These are phyloP conservation scores for Hemaris fuciformis DNA, from an alignment of 2,888 invertebrate genomes.

Conservation along the genomic window DNA sequence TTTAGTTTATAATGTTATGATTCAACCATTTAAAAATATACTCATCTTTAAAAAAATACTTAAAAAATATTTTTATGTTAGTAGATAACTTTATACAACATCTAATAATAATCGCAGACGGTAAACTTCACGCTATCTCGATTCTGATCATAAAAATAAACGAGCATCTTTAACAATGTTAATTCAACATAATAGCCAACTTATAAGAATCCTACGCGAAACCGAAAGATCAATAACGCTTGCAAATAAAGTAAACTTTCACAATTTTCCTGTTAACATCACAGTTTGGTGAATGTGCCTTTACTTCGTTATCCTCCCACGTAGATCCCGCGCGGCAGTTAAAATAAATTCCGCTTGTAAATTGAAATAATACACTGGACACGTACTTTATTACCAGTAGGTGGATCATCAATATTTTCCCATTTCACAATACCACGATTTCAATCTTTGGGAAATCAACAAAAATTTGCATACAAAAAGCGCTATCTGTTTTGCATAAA, in stretches of 20 bases:
- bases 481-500: conserved; percentile 79
- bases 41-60: too few relatives aligned
- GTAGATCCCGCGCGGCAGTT: conserved; percentile 18
- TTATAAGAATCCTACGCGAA: neutral
- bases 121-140: neutral
- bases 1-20: too few relatives aligned
- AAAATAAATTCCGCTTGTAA: conserved; percentile 35
- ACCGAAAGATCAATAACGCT: neutral
- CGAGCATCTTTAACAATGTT: neutral
- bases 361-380: conserved; percentile 37
- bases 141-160: neutral
- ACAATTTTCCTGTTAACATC: neutral
- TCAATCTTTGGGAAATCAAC: conserved; percentile 78
- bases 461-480: conserved; percentile 80
- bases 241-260: neutral
- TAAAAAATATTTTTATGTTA: neutral
- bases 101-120: neutral
- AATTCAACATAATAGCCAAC: neutral
- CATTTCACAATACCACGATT: conserved; percentile 72
- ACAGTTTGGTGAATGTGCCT: neutral
- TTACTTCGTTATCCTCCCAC: neutral
- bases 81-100: neutral
- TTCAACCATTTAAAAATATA: too few relatives aligned
- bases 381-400: conserved; percentile 44
- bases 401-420: conserved; percentile 64